Evolutionary conservation across 1,140 invertebrate species (phyloP).

Genomic region (Drosophila willistoni): DNA sequence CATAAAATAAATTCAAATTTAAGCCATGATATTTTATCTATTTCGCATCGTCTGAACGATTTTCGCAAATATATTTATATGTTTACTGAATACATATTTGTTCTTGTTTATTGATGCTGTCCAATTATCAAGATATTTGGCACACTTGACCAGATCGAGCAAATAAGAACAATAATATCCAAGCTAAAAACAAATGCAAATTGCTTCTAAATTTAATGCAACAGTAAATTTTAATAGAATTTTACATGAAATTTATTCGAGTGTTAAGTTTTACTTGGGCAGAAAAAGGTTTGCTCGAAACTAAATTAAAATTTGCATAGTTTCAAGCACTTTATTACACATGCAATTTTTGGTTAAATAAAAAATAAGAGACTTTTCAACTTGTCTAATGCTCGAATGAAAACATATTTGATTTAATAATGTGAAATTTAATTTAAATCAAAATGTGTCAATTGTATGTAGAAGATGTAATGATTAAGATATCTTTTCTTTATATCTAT

Average conservation of each 20-base stretch:
- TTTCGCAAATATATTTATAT: neutral
- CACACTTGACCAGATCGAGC: slow-evolving; percentile 45
- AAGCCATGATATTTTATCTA: slow-evolving; percentile 16
- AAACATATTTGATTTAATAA: slow-evolving; percentile 29
- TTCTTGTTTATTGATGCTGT: slow-evolving; percentile 59
- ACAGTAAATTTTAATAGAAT: neutral
- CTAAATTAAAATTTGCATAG: neutral
- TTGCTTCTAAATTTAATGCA: slow-evolving; percentile 1
- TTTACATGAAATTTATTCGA: slow-evolving; percentile 12
- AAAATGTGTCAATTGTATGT: too few relatives aligned
- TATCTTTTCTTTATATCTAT: too few relatives aligned
- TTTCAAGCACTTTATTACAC: neutral
- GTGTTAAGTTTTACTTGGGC: neutral
- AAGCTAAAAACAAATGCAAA: slow-evolving; percentile 22
- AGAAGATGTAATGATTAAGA: too few relatives aligned
- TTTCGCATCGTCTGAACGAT: slow-evolving; percentile 6
- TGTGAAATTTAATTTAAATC: neutral
- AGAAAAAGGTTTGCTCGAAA: neutral
- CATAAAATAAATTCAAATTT: slow-evolving; percentile 51
- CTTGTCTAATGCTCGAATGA: neutral
- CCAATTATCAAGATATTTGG: slow-evolving; percentile 57
- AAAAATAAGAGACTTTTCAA: too few relatives aligned
- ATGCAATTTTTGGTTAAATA: too few relatives aligned
- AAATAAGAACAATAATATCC: slow-evolving; percentile 29
- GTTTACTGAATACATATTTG: slow-evolving; percentile 21